These are phyloP conservation scores for Plodia interpunctella DNA, from an alignment of 1,140 invertebrate genomes.

Conservation along the genomic window DNA sequence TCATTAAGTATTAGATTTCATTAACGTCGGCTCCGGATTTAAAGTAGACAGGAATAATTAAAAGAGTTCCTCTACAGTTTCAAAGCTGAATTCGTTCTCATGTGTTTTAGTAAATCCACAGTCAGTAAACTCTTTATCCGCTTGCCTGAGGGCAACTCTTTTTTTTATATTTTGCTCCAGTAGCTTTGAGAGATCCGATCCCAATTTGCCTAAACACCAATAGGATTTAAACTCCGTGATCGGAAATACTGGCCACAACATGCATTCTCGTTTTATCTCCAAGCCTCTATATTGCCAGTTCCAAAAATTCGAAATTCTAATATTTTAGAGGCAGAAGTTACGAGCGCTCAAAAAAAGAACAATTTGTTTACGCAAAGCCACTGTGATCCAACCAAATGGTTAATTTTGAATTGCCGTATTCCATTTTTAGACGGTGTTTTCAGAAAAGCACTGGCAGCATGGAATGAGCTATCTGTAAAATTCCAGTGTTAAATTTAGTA, in stretches of 20 bases:
- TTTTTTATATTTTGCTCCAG: not conserved
- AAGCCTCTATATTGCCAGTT: not conserved
- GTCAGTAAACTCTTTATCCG: slow-evolving; percentile 6
- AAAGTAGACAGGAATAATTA: slow-evolving; percentile 3
- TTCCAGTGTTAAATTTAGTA: slow-evolving; percentile 1
- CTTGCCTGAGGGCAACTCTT: not conserved
- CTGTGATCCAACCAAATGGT: not conserved
- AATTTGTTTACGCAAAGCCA: not conserved
- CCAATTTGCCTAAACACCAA: slow-evolving; percentile 1
- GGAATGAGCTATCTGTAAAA: not conserved
- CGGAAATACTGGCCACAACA: not conserved
- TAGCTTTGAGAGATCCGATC: not conserved
- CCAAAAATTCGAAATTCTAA: not conserved
- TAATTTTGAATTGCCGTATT: not conserved
- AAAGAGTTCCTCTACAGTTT: slow-evolving; percentile 3
- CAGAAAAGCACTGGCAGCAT: not conserved
- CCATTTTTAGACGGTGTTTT: not conserved
- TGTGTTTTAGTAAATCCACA: slow-evolving; percentile 4
- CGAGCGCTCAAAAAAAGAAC: not conserved
- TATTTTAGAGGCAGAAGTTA: slow-evolving; percentile 1
- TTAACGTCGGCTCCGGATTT: not conserved
- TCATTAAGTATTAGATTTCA: slow-evolving; percentile 2
- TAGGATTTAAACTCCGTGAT: not conserved
- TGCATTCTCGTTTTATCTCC: not conserved
- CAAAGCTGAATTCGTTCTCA: slow-evolving; percentile 5